Evolutionary conservation across 23 tunicate species (phyloP).

Genomic region (Halocynthia roretzi): DNA sequence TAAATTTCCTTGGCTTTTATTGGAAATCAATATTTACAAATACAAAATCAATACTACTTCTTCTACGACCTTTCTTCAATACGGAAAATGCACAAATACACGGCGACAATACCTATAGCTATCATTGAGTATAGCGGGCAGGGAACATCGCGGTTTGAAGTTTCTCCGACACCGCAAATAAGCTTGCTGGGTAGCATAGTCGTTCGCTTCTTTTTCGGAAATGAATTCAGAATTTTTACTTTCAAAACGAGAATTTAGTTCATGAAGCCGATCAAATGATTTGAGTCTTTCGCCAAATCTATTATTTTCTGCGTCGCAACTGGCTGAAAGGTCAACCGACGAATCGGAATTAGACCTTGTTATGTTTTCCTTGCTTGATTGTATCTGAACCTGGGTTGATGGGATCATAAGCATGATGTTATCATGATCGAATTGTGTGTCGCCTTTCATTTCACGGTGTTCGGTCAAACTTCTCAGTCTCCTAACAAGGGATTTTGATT

Average conservation of each 20-base stretch:
- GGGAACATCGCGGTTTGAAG: constrained; percentile 16
- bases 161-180: constrained; percentile 14
- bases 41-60: too few species aligned
- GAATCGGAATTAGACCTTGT: constrained; percentile 17
- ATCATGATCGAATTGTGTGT: background rate
- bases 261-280: background rate
- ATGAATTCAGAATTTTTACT: background rate
- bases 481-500: constrained; percentile 3
- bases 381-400: constrained; percentile 11
- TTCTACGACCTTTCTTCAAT: too few species aligned
- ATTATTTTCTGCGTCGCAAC: background rate
- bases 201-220: constrained; percentile 14
- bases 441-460: constrained; percentile 21
- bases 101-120: constrained; percentile 13
- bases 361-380: background rate
- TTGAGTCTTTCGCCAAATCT: background rate
- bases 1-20: too few species aligned
- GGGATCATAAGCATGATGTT: constrained; percentile 16
- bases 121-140: constrained; percentile 23
- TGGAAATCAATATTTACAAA: too few species aligned
- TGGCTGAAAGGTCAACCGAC: background rate
- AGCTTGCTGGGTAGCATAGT: background rate
- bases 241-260: constrained; percentile 10
- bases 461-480: constrained; percentile 21
- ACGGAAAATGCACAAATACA: too few species aligned